phyloP scores from a whole-genome alignment of 2,113 vertebrate species.

The Neofelis nebulosa region DNA sequence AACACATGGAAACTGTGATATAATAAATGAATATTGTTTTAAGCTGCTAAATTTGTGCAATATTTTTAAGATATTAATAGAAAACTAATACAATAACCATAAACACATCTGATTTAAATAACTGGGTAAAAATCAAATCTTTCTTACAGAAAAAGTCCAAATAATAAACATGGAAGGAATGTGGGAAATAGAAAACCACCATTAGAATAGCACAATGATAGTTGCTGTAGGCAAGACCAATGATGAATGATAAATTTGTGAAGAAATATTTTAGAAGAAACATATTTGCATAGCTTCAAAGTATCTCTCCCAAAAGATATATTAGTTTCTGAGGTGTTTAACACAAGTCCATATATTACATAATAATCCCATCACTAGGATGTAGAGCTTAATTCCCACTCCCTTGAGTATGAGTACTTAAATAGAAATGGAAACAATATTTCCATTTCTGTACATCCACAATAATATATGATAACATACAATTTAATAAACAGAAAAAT shows the following conservation, averaged over 20 bases:
- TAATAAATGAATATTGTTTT: neutral
- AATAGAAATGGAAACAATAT: neutral
- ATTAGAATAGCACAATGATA: neutral
- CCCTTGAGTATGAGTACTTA: neutral
- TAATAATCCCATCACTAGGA: neutral
- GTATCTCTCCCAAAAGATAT: neutral
- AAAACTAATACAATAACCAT: neutral
- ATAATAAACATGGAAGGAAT: neutral
- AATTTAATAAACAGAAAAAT: neutral
- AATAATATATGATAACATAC: neutral
- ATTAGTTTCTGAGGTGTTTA: neutral
- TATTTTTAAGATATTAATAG: neutral
- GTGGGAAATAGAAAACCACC: neutral
- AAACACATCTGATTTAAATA: neutral
- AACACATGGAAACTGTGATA: neutral
- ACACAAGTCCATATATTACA: neutral
- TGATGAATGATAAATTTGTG: neutral
- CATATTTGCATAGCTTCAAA: neutral
- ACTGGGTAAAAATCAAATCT: neutral
- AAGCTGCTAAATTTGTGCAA: neutral
- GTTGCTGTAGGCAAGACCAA: neutral
- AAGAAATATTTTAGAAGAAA: neutral
- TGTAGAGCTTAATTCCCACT: neutral
- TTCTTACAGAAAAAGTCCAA: neutral
- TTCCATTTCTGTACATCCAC: neutral